Conservation (phyloP, 30 jellyfish, hydroid and myxozoan genomes). For the Turritopsis dohrnii region DNA sequence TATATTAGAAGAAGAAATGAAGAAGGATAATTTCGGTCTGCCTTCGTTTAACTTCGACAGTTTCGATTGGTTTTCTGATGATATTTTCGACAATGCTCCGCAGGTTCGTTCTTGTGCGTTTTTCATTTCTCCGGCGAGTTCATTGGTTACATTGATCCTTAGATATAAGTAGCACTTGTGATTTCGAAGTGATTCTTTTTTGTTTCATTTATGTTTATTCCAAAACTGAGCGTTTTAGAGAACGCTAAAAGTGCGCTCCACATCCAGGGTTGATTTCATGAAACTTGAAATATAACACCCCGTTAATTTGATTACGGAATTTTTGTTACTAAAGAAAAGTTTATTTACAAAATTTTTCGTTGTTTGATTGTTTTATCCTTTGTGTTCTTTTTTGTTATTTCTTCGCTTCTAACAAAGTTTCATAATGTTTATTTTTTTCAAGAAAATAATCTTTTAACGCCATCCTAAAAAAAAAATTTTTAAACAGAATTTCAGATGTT, state of each 20-base stretch:
- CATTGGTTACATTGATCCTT: neutral
- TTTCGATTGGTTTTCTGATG: constrained; percentile 29
- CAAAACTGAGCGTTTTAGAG: too few species aligned
- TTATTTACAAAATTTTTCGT: neutral
- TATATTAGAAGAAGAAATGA: constrained; percentile 6
- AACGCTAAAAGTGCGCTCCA: neutral
- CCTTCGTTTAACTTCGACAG: constrained; percentile 10
- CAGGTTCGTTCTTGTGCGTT: constrained; percentile 5
- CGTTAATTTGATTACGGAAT: neutral
- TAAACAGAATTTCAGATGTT: too few species aligned
- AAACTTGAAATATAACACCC: neutral
- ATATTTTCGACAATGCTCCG: constrained; percentile 5
- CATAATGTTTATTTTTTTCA: too few species aligned
- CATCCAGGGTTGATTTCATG: neutral
- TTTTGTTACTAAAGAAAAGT: neutral
- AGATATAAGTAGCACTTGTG: neutral
- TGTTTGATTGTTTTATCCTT: neutral
- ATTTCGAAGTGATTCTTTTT: neutral
- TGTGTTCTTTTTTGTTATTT: neutral
- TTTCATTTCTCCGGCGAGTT: neutral
- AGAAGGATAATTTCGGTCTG: neutral
- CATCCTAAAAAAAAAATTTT: too few species aligned
- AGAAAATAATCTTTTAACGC: neutral
- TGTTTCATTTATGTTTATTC: too few species aligned
- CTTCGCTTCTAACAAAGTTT: neutral